Conservation (phyloP, 2,797 vertebrate species). For the Gymnothorax reevesii region DNA sequence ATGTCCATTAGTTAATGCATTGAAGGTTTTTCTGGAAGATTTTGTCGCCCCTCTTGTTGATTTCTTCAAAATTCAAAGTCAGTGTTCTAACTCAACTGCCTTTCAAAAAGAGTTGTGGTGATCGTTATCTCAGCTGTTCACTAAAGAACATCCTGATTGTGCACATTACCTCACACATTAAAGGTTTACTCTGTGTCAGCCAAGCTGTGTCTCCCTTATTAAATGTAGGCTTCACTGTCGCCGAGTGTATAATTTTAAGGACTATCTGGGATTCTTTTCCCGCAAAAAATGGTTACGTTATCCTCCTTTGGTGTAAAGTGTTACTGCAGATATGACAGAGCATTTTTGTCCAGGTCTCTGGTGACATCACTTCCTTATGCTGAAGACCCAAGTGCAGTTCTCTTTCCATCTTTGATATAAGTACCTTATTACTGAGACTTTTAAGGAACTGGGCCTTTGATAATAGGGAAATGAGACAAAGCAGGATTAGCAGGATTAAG, state of each 20-base stretch:
- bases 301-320: neutral
- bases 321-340: neutral
- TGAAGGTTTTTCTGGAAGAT: neutral
- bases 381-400: neutral
- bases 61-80: conserved; percentile 2
- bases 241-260: no score
- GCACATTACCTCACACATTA: no score
- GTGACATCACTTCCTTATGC: neutral
- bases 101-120: neutral
- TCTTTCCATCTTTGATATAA: conserved; percentile 15
- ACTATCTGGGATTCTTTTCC: no score
- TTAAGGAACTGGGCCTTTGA: conserved; percentile 51
- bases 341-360: neutral
- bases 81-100: neutral
- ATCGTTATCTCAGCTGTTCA: neutral
- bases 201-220: no score
- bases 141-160: neutral
- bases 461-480: conserved; percentile 67
- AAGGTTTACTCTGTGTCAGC: no score
- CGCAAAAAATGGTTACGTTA: no score
- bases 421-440: conserved; percentile 31
- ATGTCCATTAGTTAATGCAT: neutral
- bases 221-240: no score
- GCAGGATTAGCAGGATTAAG: conserved; percentile 48
- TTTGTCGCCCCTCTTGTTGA: no score